Evolutionary conservation across 1,140 invertebrate genomes (phyloP).

Genomic region (Augochlora pura): DNA sequence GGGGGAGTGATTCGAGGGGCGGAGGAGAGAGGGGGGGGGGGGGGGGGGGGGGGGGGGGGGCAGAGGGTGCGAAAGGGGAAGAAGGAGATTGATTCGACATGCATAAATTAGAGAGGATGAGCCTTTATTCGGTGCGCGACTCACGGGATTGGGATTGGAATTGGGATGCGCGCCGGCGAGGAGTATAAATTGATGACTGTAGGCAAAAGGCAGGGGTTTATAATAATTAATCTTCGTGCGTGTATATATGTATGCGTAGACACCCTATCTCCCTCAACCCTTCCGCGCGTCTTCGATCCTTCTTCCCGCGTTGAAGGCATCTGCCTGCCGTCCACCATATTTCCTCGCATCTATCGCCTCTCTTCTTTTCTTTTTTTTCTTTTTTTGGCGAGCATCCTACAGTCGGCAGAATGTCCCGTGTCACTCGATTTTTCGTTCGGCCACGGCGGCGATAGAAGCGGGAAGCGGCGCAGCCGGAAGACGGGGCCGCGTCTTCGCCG

Average conservation of each 20-base stretch:
- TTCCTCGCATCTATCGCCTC: no score
- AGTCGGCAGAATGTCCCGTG: no score
- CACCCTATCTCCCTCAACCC: slow-evolving; percentile 18
- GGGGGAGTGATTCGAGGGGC: slow-evolving; percentile 76
- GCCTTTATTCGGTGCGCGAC: slow-evolving; percentile 73
- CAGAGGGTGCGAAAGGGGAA: slow-evolving; percentile 16
- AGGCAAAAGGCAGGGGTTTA: slow-evolving; percentile 78
- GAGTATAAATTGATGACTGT: slow-evolving; percentile 79
- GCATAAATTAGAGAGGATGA: slow-evolving; percentile 79
- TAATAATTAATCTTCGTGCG: slow-evolving; percentile 78
- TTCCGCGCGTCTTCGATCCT: slow-evolving; percentile 14
- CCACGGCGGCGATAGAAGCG: no score
- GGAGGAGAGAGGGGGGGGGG: slow-evolving; percentile 13
- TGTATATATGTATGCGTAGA: slow-evolving; percentile 55
- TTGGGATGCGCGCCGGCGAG: slow-evolving; percentile 68
- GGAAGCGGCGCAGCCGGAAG: slow-evolving; percentile 8
- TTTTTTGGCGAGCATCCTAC: no score
- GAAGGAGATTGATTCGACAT: slow-evolving; percentile 78
- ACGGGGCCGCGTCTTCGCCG: slow-evolving; percentile 14
- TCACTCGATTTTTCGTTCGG: no score
- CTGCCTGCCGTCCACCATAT: slow-evolving; percentile 53
- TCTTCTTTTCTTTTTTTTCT: not conserved
- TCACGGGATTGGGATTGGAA: slow-evolving; percentile 70
- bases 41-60: slow-evolving; percentile 35
- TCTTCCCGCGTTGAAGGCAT: slow-evolving; percentile 53